Conservation (phyloP, 2,113 vertebrate species). For the Canis aureus region DNA sequence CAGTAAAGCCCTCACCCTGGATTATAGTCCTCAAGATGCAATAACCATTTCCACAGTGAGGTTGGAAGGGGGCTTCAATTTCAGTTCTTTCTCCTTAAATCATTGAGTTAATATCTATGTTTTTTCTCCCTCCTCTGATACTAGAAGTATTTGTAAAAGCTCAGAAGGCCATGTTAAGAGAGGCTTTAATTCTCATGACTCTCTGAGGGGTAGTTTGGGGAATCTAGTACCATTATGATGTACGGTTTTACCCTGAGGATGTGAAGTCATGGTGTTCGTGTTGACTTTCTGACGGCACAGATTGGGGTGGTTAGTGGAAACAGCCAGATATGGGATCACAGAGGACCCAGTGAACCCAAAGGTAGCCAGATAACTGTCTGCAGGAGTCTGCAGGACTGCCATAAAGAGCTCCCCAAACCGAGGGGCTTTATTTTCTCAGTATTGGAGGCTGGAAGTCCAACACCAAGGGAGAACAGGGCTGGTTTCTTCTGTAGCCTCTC, state of each 20-base stretch:
- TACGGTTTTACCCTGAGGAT: background rate
- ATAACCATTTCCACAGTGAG: background rate
- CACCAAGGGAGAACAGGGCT: background rate
- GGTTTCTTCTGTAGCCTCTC: background rate
- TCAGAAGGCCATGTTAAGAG: background rate
- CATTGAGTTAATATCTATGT: background rate
- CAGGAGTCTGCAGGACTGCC: background rate
- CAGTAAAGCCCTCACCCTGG: background rate
- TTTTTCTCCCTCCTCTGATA: background rate
- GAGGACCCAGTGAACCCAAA: background rate
- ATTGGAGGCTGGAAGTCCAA: background rate
- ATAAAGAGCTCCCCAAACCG: background rate
- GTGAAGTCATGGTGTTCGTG: background rate
- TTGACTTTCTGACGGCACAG: background rate
- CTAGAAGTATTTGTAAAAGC: background rate
- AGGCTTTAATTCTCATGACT: background rate
- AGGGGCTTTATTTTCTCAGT: background rate
- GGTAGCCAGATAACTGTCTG: background rate
- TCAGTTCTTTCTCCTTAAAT: background rate
- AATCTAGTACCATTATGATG: background rate
- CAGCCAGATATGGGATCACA: background rate
- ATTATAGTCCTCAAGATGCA: background rate
- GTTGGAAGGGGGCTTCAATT: background rate
- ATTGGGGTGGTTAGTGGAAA: background rate
- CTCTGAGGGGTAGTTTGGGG: background rate